Evolutionary conservation across 2,113 vertebrate species (phyloP), one percentile per base, ranked within the genome.

Genomic region (Antennarius striatus): DNA sequence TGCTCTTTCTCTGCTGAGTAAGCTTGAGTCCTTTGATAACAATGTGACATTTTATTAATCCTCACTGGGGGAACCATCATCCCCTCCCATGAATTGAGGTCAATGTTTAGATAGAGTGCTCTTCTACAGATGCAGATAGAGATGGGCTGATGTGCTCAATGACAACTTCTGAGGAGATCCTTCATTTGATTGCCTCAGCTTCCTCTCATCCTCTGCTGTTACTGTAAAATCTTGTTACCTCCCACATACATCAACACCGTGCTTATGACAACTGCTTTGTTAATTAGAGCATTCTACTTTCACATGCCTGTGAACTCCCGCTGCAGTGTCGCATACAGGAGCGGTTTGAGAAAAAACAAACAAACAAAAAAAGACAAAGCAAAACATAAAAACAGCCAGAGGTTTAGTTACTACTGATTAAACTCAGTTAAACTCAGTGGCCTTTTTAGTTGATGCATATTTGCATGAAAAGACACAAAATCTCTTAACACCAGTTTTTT

Each of bases 401-500:
- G 48, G 48, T 16, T 6, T n/a, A 49, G 15, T 17, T n/a, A 4
- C 7, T 49, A 49, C 1, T 6, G 13, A n/a, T 16, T 7, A n/a
- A 13, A n/a, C n/a, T 49, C 1, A 40, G 3, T 43, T 43, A 43
- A 43, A 43, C 42, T 43, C 11, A 12, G 10, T 11, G 42, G 10
- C 11, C 11, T 43, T 43, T 43, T 43, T 43, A 43, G 42, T 43
- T 3, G 42, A 3, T 43, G 42, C 11, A 43, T 43, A 43, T 43
- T 43, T 43, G 8, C 42, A 43, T 43, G 42, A 11, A 12, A 43
- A 10, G 11, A 43, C 3, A 43, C 3, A 43, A 40, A 43, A 43
- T 56, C 45, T 56, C 54, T 75, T 64, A 54, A 59, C 66, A 55
- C 51, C 71, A 51, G 56, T 5, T 81, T 66, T 40, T 47, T 13